These are phyloP conservation scores for Delphinapterus leucas DNA, from an alignment of 2,113 vertebrate species.

Conservation along the genomic window DNA sequence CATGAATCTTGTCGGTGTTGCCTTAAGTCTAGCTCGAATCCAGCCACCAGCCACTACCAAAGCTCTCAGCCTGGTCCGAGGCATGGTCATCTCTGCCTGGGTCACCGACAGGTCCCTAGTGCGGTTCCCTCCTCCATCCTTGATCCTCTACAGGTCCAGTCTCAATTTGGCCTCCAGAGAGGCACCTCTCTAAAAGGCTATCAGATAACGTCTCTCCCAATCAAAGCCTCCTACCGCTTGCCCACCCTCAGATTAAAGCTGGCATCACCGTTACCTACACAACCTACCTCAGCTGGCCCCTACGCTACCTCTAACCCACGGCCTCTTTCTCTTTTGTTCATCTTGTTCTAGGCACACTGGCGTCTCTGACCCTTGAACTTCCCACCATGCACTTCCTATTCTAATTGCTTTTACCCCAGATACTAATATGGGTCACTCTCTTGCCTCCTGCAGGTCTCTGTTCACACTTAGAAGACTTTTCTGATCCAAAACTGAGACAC, in stretches of 20 bases:
- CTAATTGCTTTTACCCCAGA: background rate
- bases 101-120: accelerated
- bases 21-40: background rate
- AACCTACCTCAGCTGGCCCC: accelerated
- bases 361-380: background rate
- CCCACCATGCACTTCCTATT: background rate
- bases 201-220: accelerated
- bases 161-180: background rate
- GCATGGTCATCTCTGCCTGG: accelerated
- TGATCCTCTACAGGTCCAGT: background rate
- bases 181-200: background rate
- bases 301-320: accelerated
- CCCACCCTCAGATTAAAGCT: accelerated
- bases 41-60: accelerated
- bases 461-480: background rate
- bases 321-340: accelerated
- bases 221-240: background rate
- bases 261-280: accelerated
- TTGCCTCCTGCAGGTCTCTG: background rate
- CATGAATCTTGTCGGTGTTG: accelerated
- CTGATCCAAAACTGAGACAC: background rate
- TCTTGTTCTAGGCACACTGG: background rate
- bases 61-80: accelerated
- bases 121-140: background rate
- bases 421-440: background rate